phyloP scores from a whole-genome alignment of 2,113 vertebrate genomes.

The Bombycilla garrulus region DNA sequence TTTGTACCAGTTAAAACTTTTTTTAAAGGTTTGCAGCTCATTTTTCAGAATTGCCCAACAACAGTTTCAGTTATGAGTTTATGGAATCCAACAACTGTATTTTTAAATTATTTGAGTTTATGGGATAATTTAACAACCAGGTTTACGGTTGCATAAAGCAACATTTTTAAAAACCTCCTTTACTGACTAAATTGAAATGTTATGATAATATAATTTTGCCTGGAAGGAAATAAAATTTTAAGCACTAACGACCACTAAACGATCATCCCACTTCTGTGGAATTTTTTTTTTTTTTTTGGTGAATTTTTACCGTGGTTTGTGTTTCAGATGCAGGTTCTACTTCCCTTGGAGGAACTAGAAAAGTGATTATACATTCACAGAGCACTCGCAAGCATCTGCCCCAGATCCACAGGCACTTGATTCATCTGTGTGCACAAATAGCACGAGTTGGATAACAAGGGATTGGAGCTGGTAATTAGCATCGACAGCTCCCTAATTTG shows the following conservation, averaged over 20 bases:
- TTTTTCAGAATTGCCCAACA: background rate
- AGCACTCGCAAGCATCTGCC: background rate
- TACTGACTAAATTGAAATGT: background rate
- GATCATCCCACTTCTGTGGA: background rate
- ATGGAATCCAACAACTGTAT: background rate
- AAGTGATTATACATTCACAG: background rate
- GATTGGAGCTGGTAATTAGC: constrained; percentile 25
- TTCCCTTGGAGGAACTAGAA: background rate
- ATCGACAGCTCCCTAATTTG: constrained; percentile 40
- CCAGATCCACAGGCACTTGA: background rate
- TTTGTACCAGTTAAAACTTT: background rate
- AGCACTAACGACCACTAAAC: background rate
- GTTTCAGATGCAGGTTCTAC: background rate
- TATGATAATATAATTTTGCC: background rate
- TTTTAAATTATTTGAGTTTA: background rate
- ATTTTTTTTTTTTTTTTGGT: background rate
- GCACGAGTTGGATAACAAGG: constrained; percentile 2
- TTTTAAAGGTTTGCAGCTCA: background rate
- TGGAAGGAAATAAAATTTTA: background rate
- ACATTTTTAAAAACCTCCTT: background rate
- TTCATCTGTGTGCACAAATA: constrained; percentile 42
- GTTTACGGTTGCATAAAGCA: background rate
- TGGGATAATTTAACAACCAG: background rate
- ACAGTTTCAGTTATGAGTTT: background rate
- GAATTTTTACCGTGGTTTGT: background rate